Percentiles rank a stretch among this genome's conserved stretches.
phyloP scores from a whole-genome alignment of 2,797 vertebrate species.

The Tangara arthus region DNA sequence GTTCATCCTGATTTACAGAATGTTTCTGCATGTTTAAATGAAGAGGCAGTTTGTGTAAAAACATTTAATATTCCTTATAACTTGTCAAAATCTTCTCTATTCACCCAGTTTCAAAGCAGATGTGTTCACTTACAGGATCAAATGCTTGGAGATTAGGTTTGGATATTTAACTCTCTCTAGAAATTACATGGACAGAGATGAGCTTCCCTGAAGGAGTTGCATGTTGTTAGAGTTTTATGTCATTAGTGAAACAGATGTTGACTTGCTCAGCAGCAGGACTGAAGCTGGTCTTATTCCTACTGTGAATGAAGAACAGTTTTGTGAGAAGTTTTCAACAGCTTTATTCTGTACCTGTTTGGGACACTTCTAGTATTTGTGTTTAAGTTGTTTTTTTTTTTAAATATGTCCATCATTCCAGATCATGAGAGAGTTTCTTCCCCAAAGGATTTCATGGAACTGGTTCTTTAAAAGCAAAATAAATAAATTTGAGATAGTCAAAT shows the following conservation, averaged over 20 bases:
- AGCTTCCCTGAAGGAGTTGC: neutral
- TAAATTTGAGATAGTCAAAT: neutral
- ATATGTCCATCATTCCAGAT: neutral
- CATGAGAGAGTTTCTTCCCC: neutral
- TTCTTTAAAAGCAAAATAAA: neutral
- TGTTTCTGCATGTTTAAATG: neutral
- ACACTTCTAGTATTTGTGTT: neutral
- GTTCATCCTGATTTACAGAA: neutral
- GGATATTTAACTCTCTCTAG: neutral
- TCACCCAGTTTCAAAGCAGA: neutral
- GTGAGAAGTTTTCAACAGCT: neutral
- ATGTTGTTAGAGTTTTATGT: neutral
- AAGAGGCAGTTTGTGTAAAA: neutral
- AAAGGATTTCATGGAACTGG: neutral
- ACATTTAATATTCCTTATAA: neutral
- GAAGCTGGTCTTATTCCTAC: neutral
- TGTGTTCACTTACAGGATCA: neutral
- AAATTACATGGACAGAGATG: neutral
- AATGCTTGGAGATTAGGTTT: neutral
- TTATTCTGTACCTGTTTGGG: neutral
- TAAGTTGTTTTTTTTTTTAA: neutral
- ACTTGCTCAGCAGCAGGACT: neutral
- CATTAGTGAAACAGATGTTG: neutral
- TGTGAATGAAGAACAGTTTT: neutral
- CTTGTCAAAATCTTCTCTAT: neutral